Conservation (phyloP, 2,797 vertebrate species). For the Triplophysa bombifrons region DNA sequence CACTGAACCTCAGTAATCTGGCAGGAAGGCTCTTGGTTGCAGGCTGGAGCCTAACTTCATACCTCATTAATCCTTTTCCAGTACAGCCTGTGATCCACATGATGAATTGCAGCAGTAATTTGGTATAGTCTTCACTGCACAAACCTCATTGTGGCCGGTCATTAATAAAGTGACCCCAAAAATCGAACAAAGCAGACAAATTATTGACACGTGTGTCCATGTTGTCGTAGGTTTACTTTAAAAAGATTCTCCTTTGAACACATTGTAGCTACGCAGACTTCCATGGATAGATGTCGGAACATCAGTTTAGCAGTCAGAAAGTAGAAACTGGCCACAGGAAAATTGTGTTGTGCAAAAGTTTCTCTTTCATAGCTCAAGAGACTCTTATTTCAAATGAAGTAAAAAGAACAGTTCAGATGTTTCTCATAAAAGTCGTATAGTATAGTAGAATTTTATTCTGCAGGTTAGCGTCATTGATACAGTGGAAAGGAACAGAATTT, state of each 20-base stretch:
- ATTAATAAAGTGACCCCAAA: conserved; percentile 65
- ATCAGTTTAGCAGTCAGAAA: neutral
- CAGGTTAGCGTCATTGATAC: conserved; percentile 3
- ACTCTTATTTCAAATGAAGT: no score
- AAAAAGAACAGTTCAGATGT: neutral
- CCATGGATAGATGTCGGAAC: neutral
- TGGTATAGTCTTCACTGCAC: conserved; percentile 64
- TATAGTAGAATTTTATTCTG: neutral
- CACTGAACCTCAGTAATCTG: neutral
- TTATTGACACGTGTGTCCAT: neutral
- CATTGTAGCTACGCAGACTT: neutral
- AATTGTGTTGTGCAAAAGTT: neutral
- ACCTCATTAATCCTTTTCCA: conserved; percentile 72
- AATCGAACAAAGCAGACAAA: conserved; percentile 59
- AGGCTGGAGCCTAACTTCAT: conserved; percentile 63
- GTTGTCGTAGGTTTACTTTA: conserved; percentile 2
- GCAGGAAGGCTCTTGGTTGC: conserved; percentile 38
- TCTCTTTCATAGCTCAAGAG: neutral
- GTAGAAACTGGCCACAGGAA: neutral
- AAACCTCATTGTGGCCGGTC: conserved; percentile 61
- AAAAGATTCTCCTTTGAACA: neutral
- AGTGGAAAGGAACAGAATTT: neutral
- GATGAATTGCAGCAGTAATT: conserved; percentile 67
- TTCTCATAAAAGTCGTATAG: neutral
- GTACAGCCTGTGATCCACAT: conserved; percentile 52